Conservation (phyloP, 2,797 vertebrate genomes). For the Macropodus opercularis region DNA sequence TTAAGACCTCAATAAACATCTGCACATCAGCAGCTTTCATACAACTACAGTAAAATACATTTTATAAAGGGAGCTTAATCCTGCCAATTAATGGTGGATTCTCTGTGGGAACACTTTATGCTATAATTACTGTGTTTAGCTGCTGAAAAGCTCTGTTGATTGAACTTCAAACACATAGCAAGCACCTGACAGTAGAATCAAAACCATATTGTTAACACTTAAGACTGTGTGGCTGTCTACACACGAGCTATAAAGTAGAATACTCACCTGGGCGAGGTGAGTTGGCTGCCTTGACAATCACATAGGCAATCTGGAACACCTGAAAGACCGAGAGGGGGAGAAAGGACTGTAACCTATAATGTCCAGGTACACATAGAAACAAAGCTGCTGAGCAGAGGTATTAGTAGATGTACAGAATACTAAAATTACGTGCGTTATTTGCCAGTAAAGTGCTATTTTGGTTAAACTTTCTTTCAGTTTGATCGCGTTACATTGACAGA, state of each 20-base stretch:
- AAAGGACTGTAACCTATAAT: not conserved
- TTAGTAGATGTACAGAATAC: not conserved
- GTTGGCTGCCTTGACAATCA: constrained; percentile 96
- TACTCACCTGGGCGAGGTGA: constrained; percentile 88
- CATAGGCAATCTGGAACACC: constrained; percentile 96
- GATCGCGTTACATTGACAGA: constrained; percentile 7
- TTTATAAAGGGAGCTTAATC: constrained; percentile 22
- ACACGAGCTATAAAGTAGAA: not conserved
- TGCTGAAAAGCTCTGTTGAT: constrained; percentile 3
- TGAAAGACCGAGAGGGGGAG: constrained; percentile 58
- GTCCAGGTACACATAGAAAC: not conserved
- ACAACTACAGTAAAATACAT: not conserved
- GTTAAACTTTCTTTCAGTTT: not conserved
- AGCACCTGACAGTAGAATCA: constrained; percentile 10
- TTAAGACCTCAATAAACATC: not conserved
- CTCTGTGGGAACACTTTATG: constrained; percentile 18
- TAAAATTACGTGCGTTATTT: not conserved
- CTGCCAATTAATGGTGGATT: constrained; percentile 4
- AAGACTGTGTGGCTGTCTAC: not conserved
- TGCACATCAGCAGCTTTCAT: not conserved
- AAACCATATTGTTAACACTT: not conserved
- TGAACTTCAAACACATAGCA: constrained; percentile 25
- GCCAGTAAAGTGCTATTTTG: not conserved
- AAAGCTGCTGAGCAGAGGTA: not conserved
- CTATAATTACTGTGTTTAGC: constrained; percentile 21